These are phyloP conservation scores for Dicaeum eximium DNA, from an alignment of 2,113 vertebrate species.

Conservation along the genomic window DNA sequence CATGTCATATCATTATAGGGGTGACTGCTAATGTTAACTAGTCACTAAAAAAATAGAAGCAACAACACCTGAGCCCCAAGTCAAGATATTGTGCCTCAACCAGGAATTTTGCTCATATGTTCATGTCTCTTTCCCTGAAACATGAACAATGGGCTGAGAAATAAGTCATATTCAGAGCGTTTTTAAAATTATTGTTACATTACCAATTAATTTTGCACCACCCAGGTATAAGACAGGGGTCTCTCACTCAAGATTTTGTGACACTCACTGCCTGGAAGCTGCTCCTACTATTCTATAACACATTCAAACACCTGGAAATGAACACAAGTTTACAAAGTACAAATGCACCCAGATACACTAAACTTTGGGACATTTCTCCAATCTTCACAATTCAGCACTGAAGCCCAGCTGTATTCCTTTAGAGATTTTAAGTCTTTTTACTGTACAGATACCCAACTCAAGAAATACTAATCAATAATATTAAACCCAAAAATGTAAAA, in stretches of 20 bases:
- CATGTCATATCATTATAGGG: constrained; percentile 76
- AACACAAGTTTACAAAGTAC: not conserved
- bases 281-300: not conserved
- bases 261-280: not conserved
- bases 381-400: not conserved
- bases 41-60: constrained; percentile 72
- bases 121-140: not conserved
- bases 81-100: not conserved
- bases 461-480: not conserved
- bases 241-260: not conserved
- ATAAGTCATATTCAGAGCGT: not conserved
- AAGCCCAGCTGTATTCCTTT: not conserved
- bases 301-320: not conserved
- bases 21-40: constrained; percentile 82
- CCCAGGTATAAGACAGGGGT: not conserved
- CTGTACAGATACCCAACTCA: not conserved
- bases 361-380: not conserved
- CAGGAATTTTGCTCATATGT: not conserved
- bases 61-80: constrained; percentile 75
- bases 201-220: not conserved
- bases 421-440: not conserved
- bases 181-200: not conserved
- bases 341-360: not conserved
- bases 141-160: not conserved
- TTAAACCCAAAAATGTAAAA: not conserved